These are phyloP conservation scores for Drosophila melanogaster DNA, from an alignment of 1,140 invertebrate genomes.

Conservation along the genomic window Release_6_plus_ISO1_MT NT_037436.4:5434501-5435000, in stretches of 20 bases:
- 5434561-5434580: constrained; percentile 59
- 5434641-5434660: not conserved
- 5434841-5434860: constrained; percentile 5
- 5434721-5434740: constrained; percentile 79
- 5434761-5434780: constrained; percentile 26
- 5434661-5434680: constrained; percentile 75
- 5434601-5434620: constrained; percentile 83
- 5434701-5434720: constrained; percentile 81
- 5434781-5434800: constrained; percentile 76
- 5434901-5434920: constrained; percentile 48
- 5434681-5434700: constrained; percentile 82
- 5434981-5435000: constrained; percentile 16
- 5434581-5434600: constrained; percentile 76
- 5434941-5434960: constrained; percentile 4
- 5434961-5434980: constrained; percentile 21
- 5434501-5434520: not conserved
- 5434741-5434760: constrained; percentile 29
- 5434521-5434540: constrained; percentile 4
- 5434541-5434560: constrained; percentile 30
- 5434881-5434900: constrained; percentile 46
- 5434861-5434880: constrained; percentile 15
- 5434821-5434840: not conserved
- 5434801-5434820: constrained; percentile 68
- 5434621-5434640: constrained; percentile 48
- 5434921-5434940: constrained; percentile 19